phyloP scores from a whole-genome alignment of 2,113 vertebrate species.

The Cercopithecus mona region DNA sequence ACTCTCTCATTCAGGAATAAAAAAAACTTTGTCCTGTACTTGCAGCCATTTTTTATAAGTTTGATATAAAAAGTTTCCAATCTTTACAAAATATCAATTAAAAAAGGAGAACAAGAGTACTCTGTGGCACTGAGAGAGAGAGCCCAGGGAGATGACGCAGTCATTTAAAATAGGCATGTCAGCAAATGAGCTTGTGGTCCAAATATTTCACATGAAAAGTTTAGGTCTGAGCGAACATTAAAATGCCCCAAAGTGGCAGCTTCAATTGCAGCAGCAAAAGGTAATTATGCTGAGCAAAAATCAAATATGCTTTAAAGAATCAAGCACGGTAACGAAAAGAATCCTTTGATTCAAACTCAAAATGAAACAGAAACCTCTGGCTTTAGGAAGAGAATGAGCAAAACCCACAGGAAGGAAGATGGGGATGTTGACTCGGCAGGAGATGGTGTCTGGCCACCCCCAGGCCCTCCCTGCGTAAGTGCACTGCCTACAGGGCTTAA shows the following conservation, averaged over 20 bases:
- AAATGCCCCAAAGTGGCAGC: neutral
- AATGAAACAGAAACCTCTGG: neutral
- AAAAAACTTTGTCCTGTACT: neutral
- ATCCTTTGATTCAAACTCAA: neutral
- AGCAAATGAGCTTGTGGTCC: neutral
- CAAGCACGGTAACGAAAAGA: neutral
- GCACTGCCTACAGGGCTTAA: neutral
- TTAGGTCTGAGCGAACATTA: neutral
- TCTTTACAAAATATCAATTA: neutral
- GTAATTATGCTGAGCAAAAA: neutral
- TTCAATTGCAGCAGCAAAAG: neutral
- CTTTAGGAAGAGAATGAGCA: neutral
- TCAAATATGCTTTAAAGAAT: neutral
- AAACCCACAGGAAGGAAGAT: neutral
- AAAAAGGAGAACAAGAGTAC: neutral
- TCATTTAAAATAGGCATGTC: neutral
- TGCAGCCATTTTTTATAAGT: neutral
- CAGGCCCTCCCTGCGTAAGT: neutral
- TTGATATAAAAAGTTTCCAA: neutral
- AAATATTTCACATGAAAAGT: neutral
- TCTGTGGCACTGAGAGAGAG: neutral
- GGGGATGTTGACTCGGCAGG: neutral
- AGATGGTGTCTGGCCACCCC: fast-evolving
- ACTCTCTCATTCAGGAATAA: neutral
- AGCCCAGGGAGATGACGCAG: neutral